A percentile compares a stretch with the other conserved stretches of the same genome.
phyloP scores from a whole-genome alignment of 2,797 vertebrate genomes.

The Channa striata region DNA sequence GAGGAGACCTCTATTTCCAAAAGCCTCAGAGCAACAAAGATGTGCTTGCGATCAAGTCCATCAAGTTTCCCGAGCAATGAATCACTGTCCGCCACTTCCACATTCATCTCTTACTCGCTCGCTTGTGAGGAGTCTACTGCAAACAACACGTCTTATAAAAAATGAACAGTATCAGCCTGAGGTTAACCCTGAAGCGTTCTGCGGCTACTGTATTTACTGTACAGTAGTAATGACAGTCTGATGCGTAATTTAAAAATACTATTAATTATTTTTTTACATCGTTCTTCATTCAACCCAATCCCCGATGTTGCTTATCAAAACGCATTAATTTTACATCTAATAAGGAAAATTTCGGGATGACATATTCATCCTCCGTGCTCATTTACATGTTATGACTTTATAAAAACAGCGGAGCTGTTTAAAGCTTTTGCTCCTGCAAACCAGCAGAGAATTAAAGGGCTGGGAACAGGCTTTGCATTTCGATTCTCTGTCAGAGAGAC shows the following conservation, averaged over 20 bases:
- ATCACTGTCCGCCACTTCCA: constrained; percentile 42
- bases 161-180: not conserved
- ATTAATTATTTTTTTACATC: constrained; percentile 17
- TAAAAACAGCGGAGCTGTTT: constrained; percentile 41
- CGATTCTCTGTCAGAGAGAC: constrained; percentile 68
- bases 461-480: constrained; percentile 64
- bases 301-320: not conserved
- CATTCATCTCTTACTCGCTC: constrained; percentile 31
- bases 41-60: constrained; percentile 64
- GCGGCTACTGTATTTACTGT: not conserved
- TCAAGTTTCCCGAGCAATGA: constrained; percentile 66
- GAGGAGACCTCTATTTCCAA: constrained; percentile 67
- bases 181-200: not conserved
- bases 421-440: constrained; percentile 52
- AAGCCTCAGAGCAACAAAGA: constrained; percentile 63
- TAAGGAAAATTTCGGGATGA: constrained; percentile 22
- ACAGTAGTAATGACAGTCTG: constrained; percentile 14
- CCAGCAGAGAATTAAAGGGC: constrained; percentile 69
- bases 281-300: not conserved
- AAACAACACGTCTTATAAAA: constrained; percentile 38
- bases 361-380: constrained; percentile 23
- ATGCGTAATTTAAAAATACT: constrained; percentile 4
- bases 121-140: constrained; percentile 24
- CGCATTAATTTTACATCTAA: constrained; percentile 25
- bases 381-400: constrained; percentile 60